Base-by-base conservation (phyloP, 1,140 invertebrate species). In the Popillia japonica region DNA sequence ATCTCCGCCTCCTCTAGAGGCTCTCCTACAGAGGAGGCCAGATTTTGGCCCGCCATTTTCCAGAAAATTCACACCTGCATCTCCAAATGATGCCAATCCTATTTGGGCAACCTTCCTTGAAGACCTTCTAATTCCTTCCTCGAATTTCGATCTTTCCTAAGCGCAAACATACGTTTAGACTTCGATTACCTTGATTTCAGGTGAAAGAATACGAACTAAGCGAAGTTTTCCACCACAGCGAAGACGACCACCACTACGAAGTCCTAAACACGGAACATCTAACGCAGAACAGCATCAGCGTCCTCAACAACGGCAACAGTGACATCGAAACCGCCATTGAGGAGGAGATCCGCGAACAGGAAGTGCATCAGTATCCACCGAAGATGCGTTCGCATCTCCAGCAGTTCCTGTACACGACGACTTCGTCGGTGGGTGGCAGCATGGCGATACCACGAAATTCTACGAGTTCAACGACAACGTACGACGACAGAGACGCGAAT, bases 131-230 rank as follows among this genome's bases (percentile, higher is more conserved):
- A n/a, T n/a, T n/a, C n/a, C n/a, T n/a, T n/a, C n/a, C n/a, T n/a
- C n/a, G n/a, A n/a, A n/a, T n/a, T n/a, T n/a, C n/a, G n/a, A n/a
- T n/a, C n/a, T n/a, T n/a, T n/a, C n/a, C n/a, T n/a, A n/a, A n/a
- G n/a, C n/a, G n/a, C n/a, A n/a, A n/a, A n/a, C n/a, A n/a, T n/a
- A n/a, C n/a, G n/a, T n/a, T n/a, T n/a, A n/a, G n/a, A 42, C 41
- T 42, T 9, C 7, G 9, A 48, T 55, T 55, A 55, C 6, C n/a
- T n/a, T n/a, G 6, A 34, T 81, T 83, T 34, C 88, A 96, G 95
- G 87, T 95, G 76, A 93, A 93, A 83, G 94, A 96, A 88, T 96
- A 96, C 88, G 94, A 95, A 86, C 87, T 96, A 80, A 94, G 93
- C 80, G 93, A 96, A 88, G 93, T 94, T 78, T 96, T 96, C 86